These are phyloP conservation scores for Dasypogon diadema DNA, from an alignment of 2,888 invertebrate species.

Conservation along the genomic window DNA sequence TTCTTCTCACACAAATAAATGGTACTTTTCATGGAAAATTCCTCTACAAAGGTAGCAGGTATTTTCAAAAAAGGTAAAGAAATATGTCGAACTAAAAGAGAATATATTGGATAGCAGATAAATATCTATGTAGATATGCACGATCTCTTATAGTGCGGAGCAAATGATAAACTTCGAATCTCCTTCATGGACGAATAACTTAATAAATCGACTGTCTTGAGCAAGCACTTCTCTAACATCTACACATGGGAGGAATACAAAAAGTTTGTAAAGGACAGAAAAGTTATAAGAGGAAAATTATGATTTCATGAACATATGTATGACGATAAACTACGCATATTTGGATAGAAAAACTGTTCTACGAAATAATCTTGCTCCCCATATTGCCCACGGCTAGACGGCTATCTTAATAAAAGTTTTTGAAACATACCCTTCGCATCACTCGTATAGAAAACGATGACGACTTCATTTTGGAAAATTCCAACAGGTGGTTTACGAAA, in stretches of 20 bases:
- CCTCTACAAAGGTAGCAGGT: too few relatives aligned
- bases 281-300: background rate
- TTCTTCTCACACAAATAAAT: background rate
- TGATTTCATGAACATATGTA: conserved; percentile 5
- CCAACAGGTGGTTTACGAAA: conserved; percentile 55
- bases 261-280: background rate
- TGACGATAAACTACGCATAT: background rate
- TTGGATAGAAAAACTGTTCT: background rate
- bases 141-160: background rate
- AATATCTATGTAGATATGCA: too few relatives aligned
- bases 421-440: conserved; percentile 56
- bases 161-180: conserved; percentile 18
- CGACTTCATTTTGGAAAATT: conserved; percentile 54
- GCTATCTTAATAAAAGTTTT: background rate
- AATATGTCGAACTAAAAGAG: too few relatives aligned
- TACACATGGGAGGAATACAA: background rate
- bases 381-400: background rate
- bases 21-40: too few relatives aligned
- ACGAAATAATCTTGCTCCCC: background rate
- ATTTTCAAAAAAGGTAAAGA: too few relatives aligned
- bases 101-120: too few relatives aligned
- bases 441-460: conserved; percentile 57
- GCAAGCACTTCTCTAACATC: background rate
- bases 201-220: conserved; percentile 4
- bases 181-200: conserved; percentile 15